Base-by-base conservation (phyloP, 2,888 invertebrate genomes). In the Pseudanteris insignis region DNA sequence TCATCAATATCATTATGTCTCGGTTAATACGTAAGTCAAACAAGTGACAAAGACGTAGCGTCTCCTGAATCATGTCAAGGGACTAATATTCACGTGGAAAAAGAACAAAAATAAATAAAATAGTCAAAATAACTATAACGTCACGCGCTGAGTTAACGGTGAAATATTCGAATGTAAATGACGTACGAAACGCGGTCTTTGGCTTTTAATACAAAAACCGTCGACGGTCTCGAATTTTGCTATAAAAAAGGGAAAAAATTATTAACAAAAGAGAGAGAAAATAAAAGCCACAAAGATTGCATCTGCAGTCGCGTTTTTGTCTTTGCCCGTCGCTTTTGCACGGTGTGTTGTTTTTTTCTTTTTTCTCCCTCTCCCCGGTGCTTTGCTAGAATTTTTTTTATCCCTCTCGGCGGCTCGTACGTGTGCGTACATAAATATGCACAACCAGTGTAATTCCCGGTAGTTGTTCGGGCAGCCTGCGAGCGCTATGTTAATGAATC, bases 341-440 rank as follows among this genome's bases (percentile, higher is more conserved):
- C n/a, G n/a, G n/a, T n/a, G n/a, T n/a, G n/a, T n/a, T n/a, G n/a
- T n/a, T 2, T 21, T 30, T 24, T 32, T 10, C 25, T 48, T 44
- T 47, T 51, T 48, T 36, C 29, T 36, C 26, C 21, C 21, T 7
- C 28, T 21, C 40, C 43, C 29, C 29, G 36, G 25, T 32, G 44
- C 53, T 18, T 25, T 53, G 15, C 25, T 38, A 26, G 26, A 44
- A n/a, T n/a, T n/a, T n/a, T 54, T 54, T 54, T 54, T 44, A 29
- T 38, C 33, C 51, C 33, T 41, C 26, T 44, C 50, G 13, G 9
- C 9, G 25, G 34, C 21, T 46, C 47, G 48, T 37, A 29, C 57
- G 58, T 55, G 58, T 55, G 50, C 54, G 51, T 38, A 55, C 55
- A 63, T 63, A 59, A 59, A 63, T 63, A 63, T 63, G 59, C 54